These are phyloP conservation scores for Elephas maximus DNA, from an alignment of 2,113 vertebrate genomes.

Conservation along the genomic window DNA sequence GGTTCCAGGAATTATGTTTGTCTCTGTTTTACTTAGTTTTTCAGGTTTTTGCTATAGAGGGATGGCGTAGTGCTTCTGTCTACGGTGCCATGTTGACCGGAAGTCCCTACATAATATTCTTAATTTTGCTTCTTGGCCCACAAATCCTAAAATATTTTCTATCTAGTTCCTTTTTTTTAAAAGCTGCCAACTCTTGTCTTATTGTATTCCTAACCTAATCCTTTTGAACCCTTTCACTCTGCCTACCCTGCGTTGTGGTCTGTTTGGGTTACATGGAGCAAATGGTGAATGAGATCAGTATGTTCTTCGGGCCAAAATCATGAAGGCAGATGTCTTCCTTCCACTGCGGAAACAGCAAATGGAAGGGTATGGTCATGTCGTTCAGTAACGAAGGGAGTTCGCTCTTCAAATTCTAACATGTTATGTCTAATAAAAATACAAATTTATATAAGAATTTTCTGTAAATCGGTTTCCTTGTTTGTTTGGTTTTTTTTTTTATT, in stretches of 20 bases:
- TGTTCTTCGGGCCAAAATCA: background rate
- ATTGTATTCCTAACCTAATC: background rate
- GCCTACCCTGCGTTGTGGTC: background rate
- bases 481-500: no score
- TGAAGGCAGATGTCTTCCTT: background rate
- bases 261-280: background rate
- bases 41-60: no score
- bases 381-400: background rate
- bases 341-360: background rate
- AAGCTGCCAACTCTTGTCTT: background rate
- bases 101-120: background rate
- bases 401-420: background rate
- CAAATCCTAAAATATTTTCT: background rate
- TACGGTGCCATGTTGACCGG: no score
- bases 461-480: background rate
- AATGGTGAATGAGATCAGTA: background rate
- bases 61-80: no score
- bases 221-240: background rate
- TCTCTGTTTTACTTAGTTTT: no score
- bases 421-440: background rate
- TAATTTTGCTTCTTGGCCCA: background rate
- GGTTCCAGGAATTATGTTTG: no score
- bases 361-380: background rate
- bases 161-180: background rate
- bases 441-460: background rate